These are phyloP conservation scores for Opisthograptis luteolata DNA, from an alignment of 2,888 invertebrate species.

Conservation along the genomic window DNA sequence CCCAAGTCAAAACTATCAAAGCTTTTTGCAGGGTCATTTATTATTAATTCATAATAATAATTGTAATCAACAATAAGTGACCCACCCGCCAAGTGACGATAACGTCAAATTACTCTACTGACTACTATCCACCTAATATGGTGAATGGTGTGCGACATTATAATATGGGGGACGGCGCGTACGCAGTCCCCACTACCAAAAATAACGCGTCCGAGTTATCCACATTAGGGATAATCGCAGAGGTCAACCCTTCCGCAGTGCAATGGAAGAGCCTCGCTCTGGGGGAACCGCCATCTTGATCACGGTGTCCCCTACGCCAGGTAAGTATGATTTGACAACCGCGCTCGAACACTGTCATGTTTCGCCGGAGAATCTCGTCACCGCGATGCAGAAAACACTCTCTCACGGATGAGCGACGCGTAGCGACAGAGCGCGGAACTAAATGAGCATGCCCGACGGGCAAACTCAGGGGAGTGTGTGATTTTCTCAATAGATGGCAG, in stretches of 20 bases:
- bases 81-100: too few species aligned
- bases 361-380: constrained; percentile 36
- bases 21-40: too few species aligned
- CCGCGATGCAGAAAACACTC: constrained; percentile 34
- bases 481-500: constrained; percentile 3
- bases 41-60: too few species aligned
- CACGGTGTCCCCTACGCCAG: constrained; percentile 62
- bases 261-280: too few species aligned
- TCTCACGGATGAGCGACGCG: constrained; percentile 30
- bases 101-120: too few species aligned
- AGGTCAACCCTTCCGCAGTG: constrained; percentile 61
- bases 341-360: constrained; percentile 17
- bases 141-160: too few species aligned
- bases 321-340: constrained; percentile 47
- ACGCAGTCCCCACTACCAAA: constrained; percentile 63
- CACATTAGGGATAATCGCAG: constrained; percentile 61
- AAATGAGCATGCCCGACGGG: background rate
- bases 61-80: too few species aligned
- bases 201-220: too few species aligned
- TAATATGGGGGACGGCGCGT: constrained; percentile 51
- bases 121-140: too few species aligned
- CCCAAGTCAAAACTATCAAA: too few species aligned
- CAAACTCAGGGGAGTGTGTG: background rate
- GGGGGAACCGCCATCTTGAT: too few species aligned
- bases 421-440: constrained; percentile 7